Conservation (phyloP, 2,113 vertebrate genomes). For the Arothron firmamentum region DNA sequence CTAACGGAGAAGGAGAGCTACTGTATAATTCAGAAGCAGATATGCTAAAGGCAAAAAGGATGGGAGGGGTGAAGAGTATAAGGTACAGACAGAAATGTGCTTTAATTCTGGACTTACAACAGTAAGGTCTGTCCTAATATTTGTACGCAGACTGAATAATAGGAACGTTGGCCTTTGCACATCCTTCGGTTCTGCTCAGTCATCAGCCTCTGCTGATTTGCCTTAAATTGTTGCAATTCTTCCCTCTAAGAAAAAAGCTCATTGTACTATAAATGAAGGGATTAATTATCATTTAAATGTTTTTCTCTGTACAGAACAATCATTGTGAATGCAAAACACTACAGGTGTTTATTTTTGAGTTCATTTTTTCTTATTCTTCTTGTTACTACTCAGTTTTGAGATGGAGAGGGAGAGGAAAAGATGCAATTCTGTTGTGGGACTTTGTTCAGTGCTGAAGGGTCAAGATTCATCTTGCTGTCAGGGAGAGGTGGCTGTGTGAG, state of each 20-base stretch:
- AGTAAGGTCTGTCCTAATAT: too few relatives aligned
- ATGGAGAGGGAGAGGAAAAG: not conserved
- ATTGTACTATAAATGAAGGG: too few relatives aligned
- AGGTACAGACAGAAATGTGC: not conserved
- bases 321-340: too few relatives aligned
- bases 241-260: too few relatives aligned
- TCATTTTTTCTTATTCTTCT: not conserved
- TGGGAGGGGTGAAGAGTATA: slow-evolving; percentile 2
- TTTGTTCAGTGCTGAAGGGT: slow-evolving; percentile 56
- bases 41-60: slow-evolving; percentile 21
- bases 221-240: too few relatives aligned
- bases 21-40: slow-evolving; percentile 35
- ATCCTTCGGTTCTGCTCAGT: too few relatives aligned
- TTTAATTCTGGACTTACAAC: not conserved
- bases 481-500: slow-evolving; percentile 27
- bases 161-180: too few relatives aligned
- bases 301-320: too few relatives aligned
- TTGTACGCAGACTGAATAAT: too few relatives aligned
- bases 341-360: not conserved
- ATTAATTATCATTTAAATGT: too few relatives aligned
- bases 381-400: not conserved
- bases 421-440: slow-evolving; percentile 19
- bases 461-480: slow-evolving; percentile 65
- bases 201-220: too few relatives aligned
- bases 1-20: slow-evolving; percentile 17